phyloP scores from a whole-genome alignment of 2,888 invertebrate species.

The Acleris emargana region DNA sequence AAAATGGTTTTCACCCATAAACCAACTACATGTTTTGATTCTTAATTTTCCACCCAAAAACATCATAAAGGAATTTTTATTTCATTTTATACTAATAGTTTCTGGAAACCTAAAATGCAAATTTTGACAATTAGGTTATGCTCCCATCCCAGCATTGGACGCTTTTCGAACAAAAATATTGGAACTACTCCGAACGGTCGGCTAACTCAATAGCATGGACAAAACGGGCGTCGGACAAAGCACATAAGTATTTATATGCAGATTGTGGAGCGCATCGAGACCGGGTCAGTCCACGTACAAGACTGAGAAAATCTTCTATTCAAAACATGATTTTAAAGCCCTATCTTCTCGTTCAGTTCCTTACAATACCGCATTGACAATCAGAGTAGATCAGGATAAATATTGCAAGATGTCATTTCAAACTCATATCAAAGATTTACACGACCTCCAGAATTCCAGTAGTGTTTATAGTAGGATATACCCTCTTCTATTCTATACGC shows the following conservation, averaged over 20 bases:
- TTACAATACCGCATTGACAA: slow-evolving; percentile 8
- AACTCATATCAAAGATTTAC: no score
- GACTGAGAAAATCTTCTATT: slow-evolving; percentile 44
- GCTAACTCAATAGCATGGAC: slow-evolving; percentile 52
- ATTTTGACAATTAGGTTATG: slow-evolving; percentile 46
- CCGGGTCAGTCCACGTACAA: slow-evolving; percentile 48
- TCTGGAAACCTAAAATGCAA: slow-evolving; percentile 41
- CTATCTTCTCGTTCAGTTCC: slow-evolving; percentile 14
- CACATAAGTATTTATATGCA: slow-evolving; percentile 47
- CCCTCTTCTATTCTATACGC: no score
- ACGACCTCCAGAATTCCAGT: no score
- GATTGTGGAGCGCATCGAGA: slow-evolving; percentile 48
- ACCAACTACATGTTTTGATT: no score
- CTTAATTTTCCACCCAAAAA: background rate
- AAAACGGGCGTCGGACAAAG: slow-evolving; percentile 47
- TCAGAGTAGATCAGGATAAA: slow-evolving; percentile 15
- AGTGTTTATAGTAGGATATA: no score
- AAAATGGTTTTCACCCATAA: no score
- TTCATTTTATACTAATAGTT: slow-evolving; percentile 1
- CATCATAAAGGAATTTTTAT: background rate
- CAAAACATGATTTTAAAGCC: slow-evolving; percentile 40
- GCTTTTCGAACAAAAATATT: slow-evolving; percentile 52
- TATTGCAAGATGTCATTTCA: background rate
- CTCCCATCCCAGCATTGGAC: slow-evolving; percentile 46
- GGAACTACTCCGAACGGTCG: slow-evolving; percentile 46